Conservation (phyloP, 2,888 invertebrate genomes). For the Eudemis profundana region DNA sequence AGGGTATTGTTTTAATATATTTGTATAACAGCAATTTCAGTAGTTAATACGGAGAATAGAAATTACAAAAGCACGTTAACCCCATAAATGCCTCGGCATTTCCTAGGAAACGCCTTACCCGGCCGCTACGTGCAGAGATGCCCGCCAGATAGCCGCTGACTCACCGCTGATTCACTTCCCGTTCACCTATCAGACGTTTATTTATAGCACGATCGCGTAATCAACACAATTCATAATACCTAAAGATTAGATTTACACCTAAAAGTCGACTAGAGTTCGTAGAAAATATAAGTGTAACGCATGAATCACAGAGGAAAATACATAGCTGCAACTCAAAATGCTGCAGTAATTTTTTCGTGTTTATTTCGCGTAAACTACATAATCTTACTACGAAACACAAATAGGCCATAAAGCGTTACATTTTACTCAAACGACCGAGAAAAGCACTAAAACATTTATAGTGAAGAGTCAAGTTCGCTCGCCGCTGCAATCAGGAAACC, state of each 20-base stretch:
- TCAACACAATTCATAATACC: conserved; percentile 10
- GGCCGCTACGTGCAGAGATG: conserved; percentile 54
- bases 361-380: conserved; percentile 2
- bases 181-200: conserved; percentile 63
- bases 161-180: conserved; percentile 74
- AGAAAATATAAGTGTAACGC: background rate
- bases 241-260: background rate
- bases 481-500: conserved; percentile 70
- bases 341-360: conserved; percentile 5
- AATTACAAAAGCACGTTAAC: conserved; percentile 21
- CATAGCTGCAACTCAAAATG: background rate
- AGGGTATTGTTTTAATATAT: too few species aligned
- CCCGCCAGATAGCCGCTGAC: conserved; percentile 60
- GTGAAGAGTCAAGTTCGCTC: conserved; percentile 61
- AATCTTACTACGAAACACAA: conserved; percentile 15
- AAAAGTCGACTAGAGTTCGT: background rate
- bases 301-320: background rate
- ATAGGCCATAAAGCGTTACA: conserved; percentile 34
- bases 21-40: too few species aligned
- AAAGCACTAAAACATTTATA: conserved; percentile 43
- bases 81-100: conserved; percentile 65
- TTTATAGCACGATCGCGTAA: conserved; percentile 59
- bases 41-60: background rate
- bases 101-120: conserved; percentile 32
- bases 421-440: conserved; percentile 33